Evolutionary conservation across 1,140 invertebrate species (phyloP), one percentile per base, ranked within the genome.

Genomic region (Camponotus pennsylvanicus): DNA sequence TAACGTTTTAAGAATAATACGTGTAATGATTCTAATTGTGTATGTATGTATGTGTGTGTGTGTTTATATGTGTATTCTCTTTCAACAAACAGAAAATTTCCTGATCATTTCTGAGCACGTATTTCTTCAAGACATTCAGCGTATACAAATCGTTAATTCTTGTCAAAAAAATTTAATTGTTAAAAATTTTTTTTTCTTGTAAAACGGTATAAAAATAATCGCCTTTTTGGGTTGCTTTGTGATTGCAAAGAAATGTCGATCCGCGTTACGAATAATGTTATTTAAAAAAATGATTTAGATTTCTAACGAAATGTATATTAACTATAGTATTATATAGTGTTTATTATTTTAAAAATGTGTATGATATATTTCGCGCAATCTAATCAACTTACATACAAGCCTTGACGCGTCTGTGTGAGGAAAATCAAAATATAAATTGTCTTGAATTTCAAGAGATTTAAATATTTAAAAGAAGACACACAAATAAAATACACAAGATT

Each of bases 11-110:
- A 55, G 57, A 64, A 37, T n/a, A 69, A 85, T 49, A 49, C 32
- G 61, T 88, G 55, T 55, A 76, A n/a, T 90, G 75, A 71, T 85
- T 75, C 87, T 86, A 87, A 27, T 27, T 27, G 27, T 27, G 1
- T 27, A 27, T 27, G 76, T 83, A 15, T 21, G 45, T 49, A 13
- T 15, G 13, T 15, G 13, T 45, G 13, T 45, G 3, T 45, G 45
- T 49, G 13, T 49, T 0, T 49, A 5, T 52, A 9, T 52, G 49
- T 52, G 9, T 45, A 8, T 45, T 11, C 11, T 45, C 45, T 37
- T 6, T 75, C 8, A 37, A 49, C 6, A 69, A 69, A 69, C 18
- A 15, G 40, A 42, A 42, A 49, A 9, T 7, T 49, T n/a, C 9
- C 21, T 13, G 42, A 69, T 27, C 11, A 69, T 37, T 9, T 66